phyloP scores from a whole-genome alignment of 2,113 vertebrate species.

The Stegastes partitus region DNA sequence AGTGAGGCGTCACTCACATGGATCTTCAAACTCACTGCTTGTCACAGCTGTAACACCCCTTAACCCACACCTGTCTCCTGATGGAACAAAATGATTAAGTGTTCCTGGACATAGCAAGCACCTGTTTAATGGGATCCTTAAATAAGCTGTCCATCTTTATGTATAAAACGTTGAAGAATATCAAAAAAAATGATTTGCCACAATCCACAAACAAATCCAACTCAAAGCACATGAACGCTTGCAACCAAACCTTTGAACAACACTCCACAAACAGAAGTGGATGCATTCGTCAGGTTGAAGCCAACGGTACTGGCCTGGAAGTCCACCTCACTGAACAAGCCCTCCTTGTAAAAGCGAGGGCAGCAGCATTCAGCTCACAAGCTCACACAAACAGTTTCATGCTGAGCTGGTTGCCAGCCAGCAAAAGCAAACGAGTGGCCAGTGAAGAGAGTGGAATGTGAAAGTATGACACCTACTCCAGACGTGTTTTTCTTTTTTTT shows the following conservation, averaged over 20 bases:
- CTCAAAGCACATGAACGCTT: background rate
- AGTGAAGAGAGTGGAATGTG: background rate
- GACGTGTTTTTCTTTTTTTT: no score
- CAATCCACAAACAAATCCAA: conserved; percentile 1
- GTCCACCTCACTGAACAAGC: background rate
- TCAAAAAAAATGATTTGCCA: no score
- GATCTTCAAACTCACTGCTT: no score
- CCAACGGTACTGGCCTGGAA: background rate
- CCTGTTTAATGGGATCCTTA: no score
- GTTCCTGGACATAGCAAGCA: no score
- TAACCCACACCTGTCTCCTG: no score
- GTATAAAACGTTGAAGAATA: no score
- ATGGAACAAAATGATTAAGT: no score
- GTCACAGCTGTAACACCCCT: no score
- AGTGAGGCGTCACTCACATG: no score
- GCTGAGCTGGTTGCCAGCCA: background rate
- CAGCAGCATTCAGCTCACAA: conserved; percentile 9
- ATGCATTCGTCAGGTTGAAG: background rate
- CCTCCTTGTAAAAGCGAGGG: background rate
- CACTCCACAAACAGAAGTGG: background rate
- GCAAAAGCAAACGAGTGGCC: background rate
- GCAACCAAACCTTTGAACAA: background rate
- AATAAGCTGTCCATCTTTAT: no score
- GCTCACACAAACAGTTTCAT: background rate
- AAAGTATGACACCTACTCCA: conserved; percentile 11